Percentiles rank a stretch among this genome's conserved stretches.
Conservation (phyloP, 2,113 vertebrate species). For the Nerophis ophidion region DNA sequence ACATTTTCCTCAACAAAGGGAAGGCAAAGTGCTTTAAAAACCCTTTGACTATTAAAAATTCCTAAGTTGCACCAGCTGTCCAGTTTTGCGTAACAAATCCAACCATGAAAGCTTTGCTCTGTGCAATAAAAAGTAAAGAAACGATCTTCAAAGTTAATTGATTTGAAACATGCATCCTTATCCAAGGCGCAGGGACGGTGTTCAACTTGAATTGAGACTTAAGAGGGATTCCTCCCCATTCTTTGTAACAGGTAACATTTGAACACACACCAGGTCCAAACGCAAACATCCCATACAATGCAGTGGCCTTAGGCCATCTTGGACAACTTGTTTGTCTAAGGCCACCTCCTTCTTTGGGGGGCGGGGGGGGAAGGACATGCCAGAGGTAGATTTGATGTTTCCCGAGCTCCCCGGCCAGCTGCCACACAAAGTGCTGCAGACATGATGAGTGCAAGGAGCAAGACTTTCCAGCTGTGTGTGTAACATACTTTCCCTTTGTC, state of each 20-base stretch:
- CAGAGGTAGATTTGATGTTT: constrained; percentile 89
- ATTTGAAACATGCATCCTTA: constrained; percentile 29
- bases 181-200: neutral
- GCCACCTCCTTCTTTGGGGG: neutral
- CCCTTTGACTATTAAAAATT: constrained; percentile 1
- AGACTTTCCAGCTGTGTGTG: constrained; percentile 22
- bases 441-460: constrained; percentile 17
- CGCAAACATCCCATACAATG: neutral
- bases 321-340: neutral
- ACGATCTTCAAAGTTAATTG: constrained; percentile 14
- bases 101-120: constrained; percentile 18
- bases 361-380: constrained; percentile 40
- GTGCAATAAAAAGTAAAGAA: constrained; percentile 18
- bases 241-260: neutral
- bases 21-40: constrained; percentile 32
- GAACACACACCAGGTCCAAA: neutral
- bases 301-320: too few relatives aligned
- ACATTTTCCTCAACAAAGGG: constrained; percentile 31
- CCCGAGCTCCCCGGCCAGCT: constrained; percentile 78
- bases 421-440: neutral
- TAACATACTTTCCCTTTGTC: constrained; percentile 51
- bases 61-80: constrained; percentile 36
- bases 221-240: too few relatives aligned
- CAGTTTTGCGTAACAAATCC: constrained; percentile 22
- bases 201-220: constrained; percentile 1